Percentiles rank a stretch among this genome's conserved stretches.
Conservation (phyloP, 2,888 invertebrate species). For the Thymelicus lineola region DNA sequence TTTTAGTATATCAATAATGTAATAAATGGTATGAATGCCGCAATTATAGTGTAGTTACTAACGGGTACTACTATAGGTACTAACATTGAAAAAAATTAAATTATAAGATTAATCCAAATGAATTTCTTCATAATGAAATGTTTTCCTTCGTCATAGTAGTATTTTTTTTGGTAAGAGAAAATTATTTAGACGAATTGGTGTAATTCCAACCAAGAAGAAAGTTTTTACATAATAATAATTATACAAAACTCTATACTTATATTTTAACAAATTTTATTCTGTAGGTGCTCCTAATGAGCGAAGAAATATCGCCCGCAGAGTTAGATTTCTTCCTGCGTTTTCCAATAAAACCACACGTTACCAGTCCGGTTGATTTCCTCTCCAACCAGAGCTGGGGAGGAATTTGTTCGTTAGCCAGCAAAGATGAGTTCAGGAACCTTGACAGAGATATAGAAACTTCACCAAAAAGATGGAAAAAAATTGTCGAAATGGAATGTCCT, state of each 20-base stretch:
- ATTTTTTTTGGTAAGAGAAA: too few relatives aligned
- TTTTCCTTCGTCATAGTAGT: too few relatives aligned
- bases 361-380: conserved; percentile 97
- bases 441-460: conserved; percentile 98
- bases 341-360: conserved; percentile 96
- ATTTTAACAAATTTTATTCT: conserved; percentile 8
- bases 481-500: conserved; percentile 97
- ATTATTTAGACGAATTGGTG: too few relatives aligned
- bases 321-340: conserved; percentile 97
- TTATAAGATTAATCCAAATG: too few relatives aligned
- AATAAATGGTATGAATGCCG: too few relatives aligned
- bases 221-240: too few relatives aligned
- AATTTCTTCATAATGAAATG: too few relatives aligned
- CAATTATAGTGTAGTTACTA: too few relatives aligned
- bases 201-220: too few relatives aligned
- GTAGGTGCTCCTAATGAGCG: conserved; percentile 93
- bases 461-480: conserved; percentile 98
- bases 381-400: conserved; percentile 98
- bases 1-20: too few relatives aligned
- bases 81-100: too few relatives aligned
- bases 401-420: conserved; percentile 94
- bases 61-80: too few relatives aligned
- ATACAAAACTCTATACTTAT: neutral
- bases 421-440: conserved; percentile 96
- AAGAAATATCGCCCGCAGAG: conserved; percentile 93